phyloP scores from a whole-genome alignment of 2,797 vertebrate genomes.

The Rhodeus uyekii region DNA sequence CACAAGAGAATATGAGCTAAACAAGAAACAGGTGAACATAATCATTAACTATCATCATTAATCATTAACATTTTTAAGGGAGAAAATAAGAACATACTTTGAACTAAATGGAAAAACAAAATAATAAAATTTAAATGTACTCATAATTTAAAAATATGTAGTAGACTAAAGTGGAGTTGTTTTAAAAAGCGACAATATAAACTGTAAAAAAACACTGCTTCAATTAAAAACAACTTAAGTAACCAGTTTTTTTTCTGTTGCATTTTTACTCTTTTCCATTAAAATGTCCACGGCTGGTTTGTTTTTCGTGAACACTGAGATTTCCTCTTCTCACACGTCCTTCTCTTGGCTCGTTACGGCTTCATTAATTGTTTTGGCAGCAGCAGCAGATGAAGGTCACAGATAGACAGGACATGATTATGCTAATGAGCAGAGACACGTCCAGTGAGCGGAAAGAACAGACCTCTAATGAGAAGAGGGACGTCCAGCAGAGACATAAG shows the following conservation, averaged over 20 bases:
- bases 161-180: too few species aligned
- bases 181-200: too few species aligned
- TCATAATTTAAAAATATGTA: too few species aligned
- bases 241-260: background rate
- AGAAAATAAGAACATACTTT: background rate
- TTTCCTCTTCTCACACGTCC: background rate
- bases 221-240: too few species aligned
- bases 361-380: slow-evolving; percentile 3
- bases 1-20: too few species aligned
- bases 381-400: slow-evolving; percentile 6
- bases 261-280: background rate
- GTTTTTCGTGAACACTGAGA: background rate
- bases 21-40: background rate
- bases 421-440: background rate
- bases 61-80: too few species aligned
- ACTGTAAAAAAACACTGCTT: too few species aligned
- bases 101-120: too few species aligned
- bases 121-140: too few species aligned
- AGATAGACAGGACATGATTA: background rate
- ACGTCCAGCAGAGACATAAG: background rate
- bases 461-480: background rate
- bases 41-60: too few species aligned
- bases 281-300: background rate
- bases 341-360: background rate
- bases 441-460: background rate